Conservation (phyloP, 2,797 vertebrate species). For the Trichosurus vulpecula region DNA sequence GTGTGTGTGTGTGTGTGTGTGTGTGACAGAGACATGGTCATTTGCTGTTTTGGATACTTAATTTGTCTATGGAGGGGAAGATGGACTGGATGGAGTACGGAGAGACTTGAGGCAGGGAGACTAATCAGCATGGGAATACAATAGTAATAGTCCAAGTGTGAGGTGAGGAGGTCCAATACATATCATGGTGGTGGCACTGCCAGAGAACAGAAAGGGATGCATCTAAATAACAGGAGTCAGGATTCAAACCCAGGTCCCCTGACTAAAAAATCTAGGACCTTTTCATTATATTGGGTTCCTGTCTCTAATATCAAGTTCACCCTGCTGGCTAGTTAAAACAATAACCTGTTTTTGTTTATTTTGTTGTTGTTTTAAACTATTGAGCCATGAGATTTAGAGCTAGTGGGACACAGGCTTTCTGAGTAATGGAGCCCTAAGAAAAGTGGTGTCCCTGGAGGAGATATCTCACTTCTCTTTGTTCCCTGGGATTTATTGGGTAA, state of each 20-base stretch:
- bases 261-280: neutral
- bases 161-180: neutral
- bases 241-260: neutral
- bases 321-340: constrained; percentile 71
- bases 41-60: neutral
- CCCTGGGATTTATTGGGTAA: constrained; percentile 1
- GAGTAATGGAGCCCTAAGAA: neutral
- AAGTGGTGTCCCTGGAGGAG: constrained; percentile 1
- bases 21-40: too few species aligned
- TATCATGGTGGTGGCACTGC: neutral
- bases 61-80: neutral
- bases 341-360: neutral
- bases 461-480: constrained; percentile 20
- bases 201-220: neutral
- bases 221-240: neutral
- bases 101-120: neutral
- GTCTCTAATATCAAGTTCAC: constrained; percentile 66
- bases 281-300: neutral
- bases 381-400: constrained; percentile 17
- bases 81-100: neutral
- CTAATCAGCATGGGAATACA: neutral
- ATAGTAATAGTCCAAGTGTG: neutral
- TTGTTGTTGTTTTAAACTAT: neutral
- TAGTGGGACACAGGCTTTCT: neutral
- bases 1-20: neutral